A percentile compares a stretch with the other conserved stretches of the same genome.
These are phyloP conservation scores for Sebastes elongatus DNA, from an alignment of 2,797 vertebrate genomes.

Conservation along the genomic window DNA sequence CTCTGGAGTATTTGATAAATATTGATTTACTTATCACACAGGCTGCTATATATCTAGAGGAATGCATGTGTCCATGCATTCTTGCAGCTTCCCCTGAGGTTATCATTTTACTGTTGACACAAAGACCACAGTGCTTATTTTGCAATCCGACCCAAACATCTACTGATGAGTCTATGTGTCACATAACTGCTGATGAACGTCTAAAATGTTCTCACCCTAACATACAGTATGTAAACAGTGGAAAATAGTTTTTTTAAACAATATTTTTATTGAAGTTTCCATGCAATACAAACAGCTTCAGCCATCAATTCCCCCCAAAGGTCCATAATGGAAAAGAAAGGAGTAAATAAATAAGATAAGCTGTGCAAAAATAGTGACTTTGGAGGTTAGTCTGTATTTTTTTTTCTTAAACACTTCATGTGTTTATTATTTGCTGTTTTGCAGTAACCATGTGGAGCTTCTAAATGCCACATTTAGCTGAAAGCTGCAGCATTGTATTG, in stretches of 20 bases:
- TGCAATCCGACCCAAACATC: constrained; percentile 23
- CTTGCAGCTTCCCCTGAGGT: constrained; percentile 38
- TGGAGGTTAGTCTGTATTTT: neutral
- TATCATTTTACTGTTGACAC: constrained; percentile 56
- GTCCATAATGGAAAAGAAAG: too few species aligned
- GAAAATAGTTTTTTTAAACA: too few species aligned
- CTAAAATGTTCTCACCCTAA: neutral
- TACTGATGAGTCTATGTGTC: neutral
- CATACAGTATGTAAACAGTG: neutral
- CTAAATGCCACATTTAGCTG: constrained; percentile 17
- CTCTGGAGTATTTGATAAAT: constrained; percentile 2
- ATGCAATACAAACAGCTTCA: too few species aligned
- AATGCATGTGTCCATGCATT: constrained; percentile 45
- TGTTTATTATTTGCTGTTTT: constrained; percentile 8
- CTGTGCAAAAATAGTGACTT: neutral
- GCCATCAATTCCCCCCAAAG: too few species aligned
- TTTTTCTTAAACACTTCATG: neutral
- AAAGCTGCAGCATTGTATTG: constrained; percentile 45
- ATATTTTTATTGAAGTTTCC: neutral
- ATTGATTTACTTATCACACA: constrained; percentile 42
- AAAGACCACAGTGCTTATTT: constrained; percentile 42
- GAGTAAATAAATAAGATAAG: too few species aligned
- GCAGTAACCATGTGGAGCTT: neutral
- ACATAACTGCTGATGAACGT: neutral
- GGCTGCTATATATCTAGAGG: constrained; percentile 10